Percentiles rank a stretch among this genome's conserved stretches.
These are phyloP conservation scores for Pica pica DNA, from an alignment of 2,113 vertebrate genomes.

Conservation along the genomic window DNA sequence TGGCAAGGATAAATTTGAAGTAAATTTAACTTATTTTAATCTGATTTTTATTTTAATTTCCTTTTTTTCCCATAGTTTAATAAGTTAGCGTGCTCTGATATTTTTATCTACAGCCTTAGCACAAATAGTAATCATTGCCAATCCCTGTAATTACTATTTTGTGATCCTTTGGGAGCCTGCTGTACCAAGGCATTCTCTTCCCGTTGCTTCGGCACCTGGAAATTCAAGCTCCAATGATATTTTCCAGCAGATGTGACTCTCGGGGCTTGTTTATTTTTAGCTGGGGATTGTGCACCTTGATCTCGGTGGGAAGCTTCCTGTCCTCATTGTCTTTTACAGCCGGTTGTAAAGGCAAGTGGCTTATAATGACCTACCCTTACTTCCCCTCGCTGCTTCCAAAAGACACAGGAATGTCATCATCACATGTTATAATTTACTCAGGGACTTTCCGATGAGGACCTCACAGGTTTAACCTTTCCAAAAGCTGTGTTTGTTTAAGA, in stretches of 20 bases:
- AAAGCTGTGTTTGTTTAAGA: constrained; percentile 51
- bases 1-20: neutral
- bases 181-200: constrained; percentile 35
- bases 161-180: neutral
- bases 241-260: constrained; percentile 67
- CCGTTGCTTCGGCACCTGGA: constrained; percentile 58
- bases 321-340: constrained; percentile 69
- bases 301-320: constrained; percentile 71
- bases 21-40: neutral
- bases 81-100: neutral
- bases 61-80: neutral
- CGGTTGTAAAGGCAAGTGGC: constrained; percentile 67
- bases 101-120: neutral
- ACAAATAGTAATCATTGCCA: neutral
- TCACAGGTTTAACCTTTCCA: constrained; percentile 61
- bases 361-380: constrained; percentile 65
- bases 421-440: constrained; percentile 62
- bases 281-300: constrained; percentile 63
- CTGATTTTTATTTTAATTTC: neutral
- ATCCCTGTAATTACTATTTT: constrained; percentile 21
- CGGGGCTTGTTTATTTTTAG: constrained; percentile 66
- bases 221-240: constrained; percentile 55
- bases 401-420: constrained; percentile 68
- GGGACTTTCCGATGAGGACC: constrained; percentile 66
- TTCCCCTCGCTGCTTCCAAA: constrained; percentile 56